Evolutionary conservation across 2,888 invertebrate species (phyloP), one percentile per base, ranked within the genome.

Genomic region (Platycheirus albimanus): DNA sequence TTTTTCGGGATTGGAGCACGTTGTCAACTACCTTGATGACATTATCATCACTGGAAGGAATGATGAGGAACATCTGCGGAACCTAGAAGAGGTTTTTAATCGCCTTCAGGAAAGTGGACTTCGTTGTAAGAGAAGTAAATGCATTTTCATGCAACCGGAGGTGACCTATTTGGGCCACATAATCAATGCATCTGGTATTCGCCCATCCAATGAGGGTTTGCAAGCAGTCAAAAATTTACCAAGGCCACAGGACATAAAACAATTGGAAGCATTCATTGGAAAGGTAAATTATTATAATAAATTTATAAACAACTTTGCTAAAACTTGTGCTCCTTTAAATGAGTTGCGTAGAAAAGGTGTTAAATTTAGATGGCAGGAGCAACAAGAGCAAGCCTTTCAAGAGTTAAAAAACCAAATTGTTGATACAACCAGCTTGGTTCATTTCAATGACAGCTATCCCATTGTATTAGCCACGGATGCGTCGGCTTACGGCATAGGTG

Each of bases 271-370:
- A 17, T 87, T 88, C 67, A 33, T 88, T 15, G 88, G 87, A 10
- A 75, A 88, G 24, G 84, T 88, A 17, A 87, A 87, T 75, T 89
- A 88, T 85, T 88, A 89, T 61, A 70, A 56, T 56, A 70, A 45
- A 70, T 58, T 36, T 45, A 58, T 70, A n/a, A 41, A 24, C 3
- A 24, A 24, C 6, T 24, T 24, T 24, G 3, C 24, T 6, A 6
- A 24, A 24, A 24, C 6, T 7, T 64, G 52, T 28, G 58, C 51
- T 11, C 33, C 64, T 13, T 36, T 71, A 28, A 71, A 71, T 51
- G 10, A 71, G 19, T 19, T 64, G 36, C 72, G 58, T 8, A 43
- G 43, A 17, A 54, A 74, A 19, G 38, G 20, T 19, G n/a, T 17
- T 19, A 20, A 11, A 33, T 71, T 64, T 63, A 64, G 41, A 2